Percentiles rank a stretch among this genome's conserved stretches.
phyloP scores from a whole-genome alignment of 2,888 invertebrate species.

The Nycteola revayana region DNA sequence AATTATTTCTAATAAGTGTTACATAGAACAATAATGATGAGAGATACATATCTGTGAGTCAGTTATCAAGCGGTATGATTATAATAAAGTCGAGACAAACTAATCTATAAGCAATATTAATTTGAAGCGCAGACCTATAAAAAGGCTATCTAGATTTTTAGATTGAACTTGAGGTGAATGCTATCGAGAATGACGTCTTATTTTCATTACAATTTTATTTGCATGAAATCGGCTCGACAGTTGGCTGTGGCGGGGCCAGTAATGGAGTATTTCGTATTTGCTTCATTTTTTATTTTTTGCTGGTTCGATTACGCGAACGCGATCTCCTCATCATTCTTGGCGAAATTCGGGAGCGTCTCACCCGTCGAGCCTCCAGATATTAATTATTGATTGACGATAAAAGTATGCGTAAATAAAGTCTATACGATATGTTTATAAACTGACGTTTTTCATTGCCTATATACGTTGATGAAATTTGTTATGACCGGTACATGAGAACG shows the following conservation, averaged over 20 bases:
- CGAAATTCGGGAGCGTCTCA: constrained; percentile 81
- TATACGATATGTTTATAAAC: constrained; percentile 44
- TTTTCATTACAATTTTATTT: constrained; percentile 33
- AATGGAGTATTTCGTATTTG: constrained; percentile 82
- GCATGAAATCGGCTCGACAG: constrained; percentile 53
- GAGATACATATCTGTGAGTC: constrained; percentile 26
- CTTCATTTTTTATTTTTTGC: constrained; percentile 81
- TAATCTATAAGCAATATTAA: constrained; percentile 29
- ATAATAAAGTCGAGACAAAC: constrained; percentile 24
- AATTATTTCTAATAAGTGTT: constrained; percentile 17
- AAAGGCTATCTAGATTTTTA: constrained; percentile 29
- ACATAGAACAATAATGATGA: constrained; percentile 27
- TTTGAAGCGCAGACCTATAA: constrained; percentile 26
- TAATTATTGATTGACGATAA: constrained; percentile 82
- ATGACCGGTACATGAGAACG: too few species aligned
- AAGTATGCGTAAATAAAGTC: constrained; percentile 70
- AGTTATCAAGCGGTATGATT: constrained; percentile 24
- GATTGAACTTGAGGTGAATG: constrained; percentile 29
- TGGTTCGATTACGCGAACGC: constrained; percentile 80
- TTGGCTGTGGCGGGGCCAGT: constrained; percentile 49
- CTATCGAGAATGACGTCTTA: constrained; percentile 28
- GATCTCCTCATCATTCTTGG: constrained; percentile 76
- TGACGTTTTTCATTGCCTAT: constrained; percentile 43
- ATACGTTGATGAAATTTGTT: constrained; percentile 28
- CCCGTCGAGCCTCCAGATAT: constrained; percentile 74